These are phyloP conservation scores for Trichogramma dendrolimi DNA, from an alignment of 2,888 invertebrate species.

Conservation along the genomic window DNA sequence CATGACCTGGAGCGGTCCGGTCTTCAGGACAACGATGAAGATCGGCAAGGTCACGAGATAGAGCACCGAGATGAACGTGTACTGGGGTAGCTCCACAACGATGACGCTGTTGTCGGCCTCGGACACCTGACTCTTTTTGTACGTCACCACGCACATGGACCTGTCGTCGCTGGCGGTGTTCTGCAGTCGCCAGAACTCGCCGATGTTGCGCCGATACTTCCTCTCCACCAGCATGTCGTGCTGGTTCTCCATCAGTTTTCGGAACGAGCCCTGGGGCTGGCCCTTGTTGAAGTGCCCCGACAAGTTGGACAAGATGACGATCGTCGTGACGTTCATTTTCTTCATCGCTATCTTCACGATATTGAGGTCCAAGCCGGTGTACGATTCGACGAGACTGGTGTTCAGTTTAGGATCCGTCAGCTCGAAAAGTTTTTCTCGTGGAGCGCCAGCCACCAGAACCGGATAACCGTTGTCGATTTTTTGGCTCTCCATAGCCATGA, in stretches of 20 bases:
- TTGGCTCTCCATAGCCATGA: no score
- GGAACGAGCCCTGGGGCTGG: background rate
- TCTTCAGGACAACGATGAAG: background rate
- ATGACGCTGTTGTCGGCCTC: constrained; percentile 16
- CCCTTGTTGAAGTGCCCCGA: background rate
- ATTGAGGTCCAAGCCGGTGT: no score
- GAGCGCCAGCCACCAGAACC: no score
- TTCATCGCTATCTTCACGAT: no score
- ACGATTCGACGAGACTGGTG: no score
- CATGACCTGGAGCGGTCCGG: background rate
- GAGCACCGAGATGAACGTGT: constrained; percentile 10
- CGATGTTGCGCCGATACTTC: constrained; percentile 9
- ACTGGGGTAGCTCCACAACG: background rate
- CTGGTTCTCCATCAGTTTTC: background rate
- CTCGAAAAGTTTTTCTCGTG: no score
- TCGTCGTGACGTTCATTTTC: no score
- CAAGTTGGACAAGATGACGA: no score
- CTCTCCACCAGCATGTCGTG: constrained; percentile 27
- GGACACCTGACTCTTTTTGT: constrained; percentile 11
- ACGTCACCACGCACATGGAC: constrained; percentile 23
- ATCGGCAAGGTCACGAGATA: background rate
- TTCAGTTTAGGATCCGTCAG: no score
- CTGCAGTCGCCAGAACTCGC: constrained; percentile 15
- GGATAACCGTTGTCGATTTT: no score
- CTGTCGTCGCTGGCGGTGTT: constrained; percentile 26